phyloP scores from a whole-genome alignment of 2,888 invertebrate species.

The Nemoura dubitans region DNA sequence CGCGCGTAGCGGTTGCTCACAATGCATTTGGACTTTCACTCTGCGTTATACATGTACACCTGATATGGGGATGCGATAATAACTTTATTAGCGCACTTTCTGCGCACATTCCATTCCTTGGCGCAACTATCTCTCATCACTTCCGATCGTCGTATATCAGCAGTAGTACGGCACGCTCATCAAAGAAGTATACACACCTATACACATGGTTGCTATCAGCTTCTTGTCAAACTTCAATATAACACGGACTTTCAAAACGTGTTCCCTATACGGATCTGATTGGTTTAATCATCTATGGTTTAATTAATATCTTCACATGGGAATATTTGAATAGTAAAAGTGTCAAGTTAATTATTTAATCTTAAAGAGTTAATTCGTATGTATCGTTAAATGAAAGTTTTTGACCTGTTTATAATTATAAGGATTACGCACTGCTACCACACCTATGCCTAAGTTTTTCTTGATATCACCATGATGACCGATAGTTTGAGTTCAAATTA shows the following conservation, averaged over 20 bases:
- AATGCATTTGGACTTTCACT: background rate
- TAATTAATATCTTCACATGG: background rate
- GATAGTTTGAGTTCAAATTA: background rate
- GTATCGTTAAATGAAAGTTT: background rate
- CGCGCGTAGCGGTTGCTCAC: background rate
- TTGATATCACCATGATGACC: background rate
- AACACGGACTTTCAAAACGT: background rate
- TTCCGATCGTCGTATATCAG: background rate
- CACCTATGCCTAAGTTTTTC: too few species aligned
- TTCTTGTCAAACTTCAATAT: too few species aligned
- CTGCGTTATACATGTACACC: background rate
- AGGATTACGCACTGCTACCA: background rate
- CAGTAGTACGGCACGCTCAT: background rate
- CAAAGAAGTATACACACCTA: background rate
- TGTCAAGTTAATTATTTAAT: background rate
- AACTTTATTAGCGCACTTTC: slow-evolving; percentile 12
- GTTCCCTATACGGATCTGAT: background rate
- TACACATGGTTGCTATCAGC: background rate
- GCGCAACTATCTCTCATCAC: background rate
- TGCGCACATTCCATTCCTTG: background rate
- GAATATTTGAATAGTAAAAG: background rate
- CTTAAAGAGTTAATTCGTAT: background rate
- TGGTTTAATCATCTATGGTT: background rate
- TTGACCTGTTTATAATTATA: background rate
- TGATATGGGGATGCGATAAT: background rate